Conservation (phyloP, 2,113 vertebrate species). For the Pachycephala philippinensis region DNA sequence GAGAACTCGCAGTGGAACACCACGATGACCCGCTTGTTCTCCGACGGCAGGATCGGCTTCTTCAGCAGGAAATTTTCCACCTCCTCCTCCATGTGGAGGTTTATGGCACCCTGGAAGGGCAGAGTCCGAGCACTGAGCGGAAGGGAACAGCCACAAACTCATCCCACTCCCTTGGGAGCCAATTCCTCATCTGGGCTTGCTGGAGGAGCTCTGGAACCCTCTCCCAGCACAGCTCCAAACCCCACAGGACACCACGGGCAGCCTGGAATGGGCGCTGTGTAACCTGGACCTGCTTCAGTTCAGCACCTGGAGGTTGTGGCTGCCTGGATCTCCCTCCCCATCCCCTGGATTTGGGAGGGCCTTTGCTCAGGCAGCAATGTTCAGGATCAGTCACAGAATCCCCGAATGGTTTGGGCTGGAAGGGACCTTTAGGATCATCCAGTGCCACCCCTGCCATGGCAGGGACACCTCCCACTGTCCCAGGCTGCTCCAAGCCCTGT, state of each 20-base stretch:
- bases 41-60: conserved; percentile 72
- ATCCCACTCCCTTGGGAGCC: fast-evolving
- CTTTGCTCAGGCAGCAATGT: background rate
- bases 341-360: fast-evolving
- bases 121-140: fast-evolving
- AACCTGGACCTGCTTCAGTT: too few species aligned
- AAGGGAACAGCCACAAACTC: background rate
- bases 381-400: background rate
- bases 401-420: background rate
- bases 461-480: background rate
- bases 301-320: background rate
- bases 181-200: background rate
- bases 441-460: background rate
- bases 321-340: background rate
- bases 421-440: background rate
- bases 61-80: conserved; percentile 83
- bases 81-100: conserved; percentile 91
- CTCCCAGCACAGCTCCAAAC: background rate
- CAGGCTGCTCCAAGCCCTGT: background rate
- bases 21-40: conserved; percentile 82
- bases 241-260: fast-evolving
- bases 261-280: fast-evolving
- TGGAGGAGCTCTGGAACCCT: background rate
- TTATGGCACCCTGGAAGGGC: conserved; percentile 82
- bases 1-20: conserved; percentile 99